A percentile compares a stretch with the other conserved stretches of the same genome.
These are phyloP conservation scores for Haliclystus octoradiatus DNA, from an alignment of 30 jellyfish, hydroid and myxozoan species.

Conservation along the genomic window DNA sequence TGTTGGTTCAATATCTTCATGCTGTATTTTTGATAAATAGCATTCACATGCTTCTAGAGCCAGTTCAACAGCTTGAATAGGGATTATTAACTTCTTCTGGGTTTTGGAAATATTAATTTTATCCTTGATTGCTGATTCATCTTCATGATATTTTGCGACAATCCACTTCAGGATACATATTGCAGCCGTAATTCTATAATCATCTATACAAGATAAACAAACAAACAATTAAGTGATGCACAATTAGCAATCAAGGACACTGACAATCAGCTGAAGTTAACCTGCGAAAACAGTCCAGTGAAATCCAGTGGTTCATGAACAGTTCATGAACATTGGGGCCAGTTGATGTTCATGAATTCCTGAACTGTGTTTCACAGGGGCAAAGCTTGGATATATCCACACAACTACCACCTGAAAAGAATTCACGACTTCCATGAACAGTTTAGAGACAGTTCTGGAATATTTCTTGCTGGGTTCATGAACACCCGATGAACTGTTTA, in stretches of 20 bases:
- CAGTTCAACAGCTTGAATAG: conserved; percentile 38
- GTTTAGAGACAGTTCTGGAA: too few relatives aligned
- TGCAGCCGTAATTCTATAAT: conserved; percentile 48
- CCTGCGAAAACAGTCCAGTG: too few relatives aligned
- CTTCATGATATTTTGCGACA: conserved; percentile 2
- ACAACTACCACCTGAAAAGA: too few relatives aligned
- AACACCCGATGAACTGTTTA: too few relatives aligned
- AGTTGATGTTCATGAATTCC: too few relatives aligned
- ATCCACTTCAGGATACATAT: conserved; percentile 19
- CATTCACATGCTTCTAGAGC: conserved; percentile 62
- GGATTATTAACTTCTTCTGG: neutral
- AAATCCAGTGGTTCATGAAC: too few relatives aligned
- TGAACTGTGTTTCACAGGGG: neutral
- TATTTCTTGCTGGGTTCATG: too few relatives aligned
- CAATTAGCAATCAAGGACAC: too few relatives aligned
- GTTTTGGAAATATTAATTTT: neutral
- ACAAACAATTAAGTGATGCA: neutral
- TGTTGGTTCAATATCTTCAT: conserved; percentile 38
- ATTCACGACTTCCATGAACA: too few relatives aligned
- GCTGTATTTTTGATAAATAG: conserved; percentile 36
- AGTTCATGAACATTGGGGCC: too few relatives aligned
- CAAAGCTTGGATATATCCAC: neutral
- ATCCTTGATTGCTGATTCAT: neutral
- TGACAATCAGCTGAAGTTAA: too few relatives aligned
- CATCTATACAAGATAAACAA: conserved; percentile 8